Evolutionary conservation across 2,797 vertebrate genomes (phyloP).

Genomic region (Sebastolobus alascanus): DNA sequence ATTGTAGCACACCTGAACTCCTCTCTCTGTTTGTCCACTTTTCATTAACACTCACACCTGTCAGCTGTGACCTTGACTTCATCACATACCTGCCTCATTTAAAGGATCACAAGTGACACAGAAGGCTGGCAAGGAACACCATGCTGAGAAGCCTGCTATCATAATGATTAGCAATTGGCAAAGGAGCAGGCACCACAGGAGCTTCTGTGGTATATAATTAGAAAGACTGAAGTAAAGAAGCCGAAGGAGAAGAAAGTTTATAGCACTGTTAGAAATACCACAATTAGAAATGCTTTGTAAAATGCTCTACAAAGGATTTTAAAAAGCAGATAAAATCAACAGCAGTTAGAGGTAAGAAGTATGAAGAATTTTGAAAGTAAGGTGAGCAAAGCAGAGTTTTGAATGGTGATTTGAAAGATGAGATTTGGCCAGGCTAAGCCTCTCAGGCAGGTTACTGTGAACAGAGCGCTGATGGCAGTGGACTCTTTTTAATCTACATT

Average conservation of each 20-base stretch:
- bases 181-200: conserved; percentile 17
- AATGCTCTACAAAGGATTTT: not conserved
- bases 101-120: conserved; percentile 5
- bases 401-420: conserved; percentile 18
- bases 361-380: not conserved
- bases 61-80: conserved; percentile 44
- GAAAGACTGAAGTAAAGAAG: not conserved
- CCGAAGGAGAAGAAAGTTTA: not conserved
- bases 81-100: conserved; percentile 5
- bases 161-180: conserved; percentile 18
- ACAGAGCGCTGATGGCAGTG: not conserved
- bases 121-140: conserved; percentile 9
- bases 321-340: not conserved
- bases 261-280: not conserved
- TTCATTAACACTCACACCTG: conserved; percentile 50
- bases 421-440: conserved; percentile 18
- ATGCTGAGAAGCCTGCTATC: conserved; percentile 28
- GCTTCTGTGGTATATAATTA: conserved; percentile 27
- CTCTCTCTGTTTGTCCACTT: conserved; percentile 17
- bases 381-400: not conserved
- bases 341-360: not conserved
- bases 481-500: conserved; percentile 43
- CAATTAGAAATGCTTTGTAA: conserved; percentile 8
- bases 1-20: conserved; percentile 5
- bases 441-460: conserved; percentile 15